Conservation (phyloP, 2,888 invertebrate species). For the Philaethria dido region DNA sequence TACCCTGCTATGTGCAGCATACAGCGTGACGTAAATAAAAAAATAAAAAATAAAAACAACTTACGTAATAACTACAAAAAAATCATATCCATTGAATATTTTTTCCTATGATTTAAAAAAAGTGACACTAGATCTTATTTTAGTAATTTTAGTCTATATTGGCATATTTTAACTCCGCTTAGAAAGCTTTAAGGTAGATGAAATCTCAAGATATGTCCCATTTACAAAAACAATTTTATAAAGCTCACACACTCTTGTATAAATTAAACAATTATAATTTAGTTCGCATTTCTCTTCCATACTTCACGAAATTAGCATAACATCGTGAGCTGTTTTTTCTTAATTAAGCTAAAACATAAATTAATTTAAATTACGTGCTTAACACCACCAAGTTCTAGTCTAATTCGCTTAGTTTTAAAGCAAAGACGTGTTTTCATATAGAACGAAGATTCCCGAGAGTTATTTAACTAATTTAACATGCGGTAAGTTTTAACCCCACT, state of each 20-base stretch:
- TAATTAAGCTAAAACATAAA: conserved; percentile 49
- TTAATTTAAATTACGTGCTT: conserved; percentile 71
- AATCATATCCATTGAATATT: too few species aligned
- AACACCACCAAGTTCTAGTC: conserved; percentile 66
- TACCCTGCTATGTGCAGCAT: too few species aligned
- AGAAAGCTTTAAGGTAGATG: too few species aligned
- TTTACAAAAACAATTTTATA: background rate
- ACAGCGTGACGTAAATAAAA: too few species aligned
- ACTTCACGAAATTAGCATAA: conserved; percentile 6
- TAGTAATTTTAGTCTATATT: too few species aligned
- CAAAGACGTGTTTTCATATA: conserved; percentile 76
- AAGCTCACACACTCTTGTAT: background rate
- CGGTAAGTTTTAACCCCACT: conserved; percentile 73
- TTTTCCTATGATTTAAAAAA: too few species aligned
- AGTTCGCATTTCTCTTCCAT: background rate
- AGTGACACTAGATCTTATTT: too few species aligned
- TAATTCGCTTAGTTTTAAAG: conserved; percentile 75
- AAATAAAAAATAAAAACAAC: too few species aligned
- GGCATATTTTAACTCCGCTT: too few species aligned
- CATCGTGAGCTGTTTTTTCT: conserved; percentile 6
- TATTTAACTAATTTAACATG: conserved; percentile 79
- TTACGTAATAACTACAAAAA: too few species aligned
- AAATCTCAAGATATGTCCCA: too few species aligned
- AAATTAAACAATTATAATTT: background rate
- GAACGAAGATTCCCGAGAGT: conserved; percentile 65